Base-by-base conservation (phyloP, 1,140 invertebrate genomes). In the Tyrophagus putrescentiae region DNA sequence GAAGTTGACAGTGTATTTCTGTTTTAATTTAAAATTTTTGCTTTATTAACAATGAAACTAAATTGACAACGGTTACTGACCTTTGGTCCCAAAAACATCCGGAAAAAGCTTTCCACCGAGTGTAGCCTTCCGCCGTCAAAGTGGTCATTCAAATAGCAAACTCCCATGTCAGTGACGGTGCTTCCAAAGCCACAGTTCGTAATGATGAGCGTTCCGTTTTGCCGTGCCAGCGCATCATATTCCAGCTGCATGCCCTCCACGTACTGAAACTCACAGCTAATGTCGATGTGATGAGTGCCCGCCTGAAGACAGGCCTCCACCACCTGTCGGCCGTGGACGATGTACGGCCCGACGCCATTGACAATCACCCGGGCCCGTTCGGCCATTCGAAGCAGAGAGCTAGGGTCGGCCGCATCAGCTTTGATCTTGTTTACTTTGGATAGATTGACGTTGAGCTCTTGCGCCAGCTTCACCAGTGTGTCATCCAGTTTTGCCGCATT, bases 321-420 rank as follows among this genome's bases (percentile, higher is more conserved):
- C n/a, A 96, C 84, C n/a, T 80, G 74, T 68, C 94, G 87, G 4
- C 93, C 93, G 74, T 81, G 87, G 68, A 89, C 83, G 44, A 82
- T 76, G 71, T 88, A 96, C 39, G 65, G 65, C 18, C 65, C 91
- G 62, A 85, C 85, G 74, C 84, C 87, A 70, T 91, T 95, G 0
- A 91, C 74, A 13, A 95, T 64, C 3, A 90, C 76, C 67, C 77
- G 82, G 3, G 83, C 78, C 67, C 80, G 75, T 57, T 76, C 75
- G 62, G 29, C 60, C 42, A 23, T 66, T n/a, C 7, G 45, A 28
- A 58, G 53, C 84, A 88, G 68, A 0, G 84, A 85, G 1, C 78
- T 71, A 62, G 81, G 73, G 72, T 87, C 79, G 21, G 76, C 75
- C 1, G 87, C 72, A 70, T 94, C 86, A 6, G 87, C 87, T 54